Percentiles rank a stretch among this genome's conserved stretches.
These are phyloP conservation scores for Erebia palarica DNA, from an alignment of 2,888 invertebrate genomes.

Conservation along the genomic window DNA sequence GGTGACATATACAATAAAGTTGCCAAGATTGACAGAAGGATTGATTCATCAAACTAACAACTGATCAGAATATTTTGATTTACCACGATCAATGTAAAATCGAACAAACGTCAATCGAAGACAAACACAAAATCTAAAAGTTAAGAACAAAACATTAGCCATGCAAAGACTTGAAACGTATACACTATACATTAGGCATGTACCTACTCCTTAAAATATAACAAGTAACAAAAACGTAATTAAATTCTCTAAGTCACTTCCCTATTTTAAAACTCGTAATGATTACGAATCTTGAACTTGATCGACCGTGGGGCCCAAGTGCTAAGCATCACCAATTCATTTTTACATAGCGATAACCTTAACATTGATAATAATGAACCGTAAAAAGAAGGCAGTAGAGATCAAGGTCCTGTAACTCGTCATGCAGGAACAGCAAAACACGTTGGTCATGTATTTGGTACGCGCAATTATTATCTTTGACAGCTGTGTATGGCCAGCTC, in stretches of 20 bases:
- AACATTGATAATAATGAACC: constrained; percentile 37
- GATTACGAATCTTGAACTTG: constrained; percentile 72
- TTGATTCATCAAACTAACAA: too few relatives aligned
- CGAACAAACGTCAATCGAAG: too few relatives aligned
- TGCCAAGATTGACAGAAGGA: too few relatives aligned
- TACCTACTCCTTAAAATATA: neutral
- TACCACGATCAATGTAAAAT: too few relatives aligned
- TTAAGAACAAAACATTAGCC: too few relatives aligned
- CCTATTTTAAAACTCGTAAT: constrained; percentile 63
- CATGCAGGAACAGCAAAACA: constrained; percentile 49
- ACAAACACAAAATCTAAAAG: too few relatives aligned
- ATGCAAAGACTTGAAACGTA: too few relatives aligned
- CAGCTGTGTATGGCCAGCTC: constrained; percentile 62
- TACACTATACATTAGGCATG: too few relatives aligned
- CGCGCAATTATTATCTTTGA: constrained; percentile 78
- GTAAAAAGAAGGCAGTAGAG: constrained; percentile 45
- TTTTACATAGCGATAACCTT: constrained; percentile 28
- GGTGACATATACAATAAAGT: too few relatives aligned
- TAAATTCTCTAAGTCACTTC: constrained; percentile 62
- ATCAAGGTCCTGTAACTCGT: constrained; percentile 36
- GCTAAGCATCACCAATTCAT: constrained; percentile 46
- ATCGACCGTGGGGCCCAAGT: constrained; percentile 68
- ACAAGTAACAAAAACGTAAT: constrained; percentile 58
- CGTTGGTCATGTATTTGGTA: constrained; percentile 67
- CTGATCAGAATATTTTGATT: too few relatives aligned